Base-by-base conservation (phyloP, 2,797 vertebrate species). In the Sebastes oblongus region DNA sequence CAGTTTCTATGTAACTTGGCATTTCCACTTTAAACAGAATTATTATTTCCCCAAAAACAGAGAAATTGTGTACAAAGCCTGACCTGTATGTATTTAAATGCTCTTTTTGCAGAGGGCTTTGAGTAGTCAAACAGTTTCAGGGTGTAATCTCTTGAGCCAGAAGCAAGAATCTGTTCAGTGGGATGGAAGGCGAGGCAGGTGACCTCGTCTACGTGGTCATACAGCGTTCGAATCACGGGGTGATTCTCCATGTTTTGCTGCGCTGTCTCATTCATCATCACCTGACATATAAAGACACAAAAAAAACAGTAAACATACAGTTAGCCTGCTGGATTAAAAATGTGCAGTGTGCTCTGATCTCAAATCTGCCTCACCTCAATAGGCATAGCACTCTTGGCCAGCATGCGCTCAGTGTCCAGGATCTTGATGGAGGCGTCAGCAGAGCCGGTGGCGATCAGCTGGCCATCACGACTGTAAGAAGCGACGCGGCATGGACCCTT, bases 191-290 rank as follows among this genome's bases (percentile, higher is more conserved):
- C 96, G 0, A 99, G 96, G 87, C 98, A 99, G 0, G 98, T 99
- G 91, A 99, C 98, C 88, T 99, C 98, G 52, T 99, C 98, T 46
- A 99, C 98, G 0, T 99, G 98, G 91, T 99, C 98, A 0, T 99
- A 99, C 13, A 99, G 95, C 0, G 98, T 99, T 67, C 98, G 96
- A 56, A 99, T 99, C 83, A 99, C 98, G 0, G 98, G 98, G 82
- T 99, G 98, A 90, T 99, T 99, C 91, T 99, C 98, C 98, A 99
- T 99, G 93, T 99, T 99, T 87, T 99, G 98, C 86, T 99, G 98
- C 0, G 98, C 98, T 0, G 98, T 99, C 95, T 99, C 98, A 2
- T 99, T 99, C 98, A 99, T 99, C 98, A 99, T 99, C 74, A 99
- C 97, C 98, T 99, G 36, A 71, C 8, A n/a, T 3, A 65, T 16